phyloP scores from a whole-genome alignment of 2,888 invertebrate genomes.

The Caradrina clavipalpis region DNA sequence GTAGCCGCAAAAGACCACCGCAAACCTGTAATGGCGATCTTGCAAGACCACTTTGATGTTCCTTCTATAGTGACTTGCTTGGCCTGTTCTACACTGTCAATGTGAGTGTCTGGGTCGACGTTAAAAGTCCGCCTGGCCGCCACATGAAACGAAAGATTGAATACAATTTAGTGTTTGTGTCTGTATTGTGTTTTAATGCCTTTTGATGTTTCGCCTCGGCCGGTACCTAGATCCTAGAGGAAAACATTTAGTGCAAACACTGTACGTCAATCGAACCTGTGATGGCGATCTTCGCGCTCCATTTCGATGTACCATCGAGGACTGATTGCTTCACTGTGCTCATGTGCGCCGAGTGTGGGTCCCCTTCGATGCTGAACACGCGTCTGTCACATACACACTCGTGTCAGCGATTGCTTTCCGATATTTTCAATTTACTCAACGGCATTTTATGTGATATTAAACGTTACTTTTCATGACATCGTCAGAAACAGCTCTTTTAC shows the following conservation, averaged over 20 bases:
- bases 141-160: conserved; percentile 90
- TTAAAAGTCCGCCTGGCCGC: conserved; percentile 97
- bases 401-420: conserved; percentile 72
- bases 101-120: conserved; percentile 99
- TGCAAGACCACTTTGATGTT: conserved; percentile 99
- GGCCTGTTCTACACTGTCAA: conserved; percentile 99
- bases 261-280: conserved; percentile 96
- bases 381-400: conserved; percentile 93
- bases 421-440: conserved; percentile 47
- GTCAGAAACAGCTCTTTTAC: conserved; percentile 29
- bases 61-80: conserved; percentile 99
- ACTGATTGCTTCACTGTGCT: conserved; percentile 99
- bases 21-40: conserved; percentile 99
- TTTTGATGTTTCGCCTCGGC: conserved; percentile 60
- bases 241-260: conserved; percentile 68
- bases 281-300: conserved; percentile 99
- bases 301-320: conserved; percentile 99
- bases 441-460: conserved; percentile 36
- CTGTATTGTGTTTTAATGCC: conserved; percentile 74
- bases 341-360: conserved; percentile 98
- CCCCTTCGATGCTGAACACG: conserved; percentile 98
- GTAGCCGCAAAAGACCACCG: conserved; percentile 90
- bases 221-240: conserved; percentile 62
- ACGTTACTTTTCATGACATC: conserved; percentile 35
- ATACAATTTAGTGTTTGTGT: conserved; percentile 83